phyloP scores from a whole-genome alignment of 92 coral and sea anemone genomes.

The Zoanthus sansibaricus region DNA sequence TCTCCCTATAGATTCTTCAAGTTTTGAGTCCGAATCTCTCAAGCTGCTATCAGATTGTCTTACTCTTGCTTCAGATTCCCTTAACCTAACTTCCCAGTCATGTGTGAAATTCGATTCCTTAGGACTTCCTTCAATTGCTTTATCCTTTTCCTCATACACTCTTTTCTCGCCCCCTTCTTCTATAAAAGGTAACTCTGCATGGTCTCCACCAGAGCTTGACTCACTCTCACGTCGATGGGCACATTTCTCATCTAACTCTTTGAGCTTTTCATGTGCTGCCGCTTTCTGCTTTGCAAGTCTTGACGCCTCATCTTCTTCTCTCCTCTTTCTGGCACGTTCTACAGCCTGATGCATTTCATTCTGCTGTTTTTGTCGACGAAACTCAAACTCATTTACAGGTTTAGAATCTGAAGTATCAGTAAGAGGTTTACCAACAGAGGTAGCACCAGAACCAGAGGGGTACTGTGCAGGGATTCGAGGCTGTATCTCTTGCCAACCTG shows the following conservation, averaged over 20 bases:
- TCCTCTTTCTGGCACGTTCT: slow-evolving; percentile 93
- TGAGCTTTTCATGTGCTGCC: slow-evolving; percentile 85
- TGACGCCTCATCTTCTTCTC: slow-evolving; percentile 86
- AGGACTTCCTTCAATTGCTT: not conserved
- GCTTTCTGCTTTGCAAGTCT: slow-evolving; percentile 77
- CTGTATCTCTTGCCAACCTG: slow-evolving; percentile 79
- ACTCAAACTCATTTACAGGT: slow-evolving; percentile 65
- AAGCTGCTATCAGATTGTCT: no score
- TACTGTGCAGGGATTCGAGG: slow-evolving; percentile 70
- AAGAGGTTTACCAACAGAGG: slow-evolving; percentile 27
- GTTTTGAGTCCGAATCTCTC: no score
- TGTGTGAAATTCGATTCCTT: slow-evolving; percentile 14
- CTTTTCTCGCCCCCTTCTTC: slow-evolving; percentile 27
- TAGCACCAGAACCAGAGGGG: slow-evolving; percentile 57
- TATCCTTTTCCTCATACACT: not conserved
- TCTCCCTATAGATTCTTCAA: no score
- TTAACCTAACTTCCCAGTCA: no score
- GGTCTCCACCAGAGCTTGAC: slow-evolving; percentile 55
- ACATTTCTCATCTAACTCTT: slow-evolving; percentile 70
- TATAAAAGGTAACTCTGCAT: not conserved
- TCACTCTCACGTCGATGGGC: slow-evolving; percentile 49
- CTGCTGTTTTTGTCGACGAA: slow-evolving; percentile 74
- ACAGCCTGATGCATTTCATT: slow-evolving; percentile 89
- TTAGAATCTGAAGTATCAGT: slow-evolving; percentile 56
- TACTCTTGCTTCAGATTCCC: no score